Base-by-base conservation (phyloP, 2,797 vertebrate species). In the Danio kyathit region DNA sequence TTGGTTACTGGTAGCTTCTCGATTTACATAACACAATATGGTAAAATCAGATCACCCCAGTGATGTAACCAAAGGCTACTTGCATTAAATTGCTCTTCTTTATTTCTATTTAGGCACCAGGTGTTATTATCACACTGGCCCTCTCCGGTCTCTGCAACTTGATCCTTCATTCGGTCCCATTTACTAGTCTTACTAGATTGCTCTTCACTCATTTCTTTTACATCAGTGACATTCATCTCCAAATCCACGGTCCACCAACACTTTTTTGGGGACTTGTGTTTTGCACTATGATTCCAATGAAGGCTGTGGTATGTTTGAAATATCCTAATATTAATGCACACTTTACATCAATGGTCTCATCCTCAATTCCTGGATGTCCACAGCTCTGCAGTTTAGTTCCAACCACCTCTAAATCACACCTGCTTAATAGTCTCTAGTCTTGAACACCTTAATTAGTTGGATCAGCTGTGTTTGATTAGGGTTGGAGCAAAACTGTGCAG, bases 1-100 rank as follows among this genome's bases (percentile, higher is more conserved):
- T 29, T 84, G 87, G 46, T 88, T 89, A 17, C 76, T 29, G 94
- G 96, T 96, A 74, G 44, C 43, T 21, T 48, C 93, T 91, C 89
- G 16, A 78, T 19, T 73, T 8, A 73, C 78, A 76, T 63, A 60
- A 16, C 66, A 52, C 73, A 75, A 67, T 43, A 69, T 44, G 56
- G 61, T 78, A 11, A 75, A 69, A 52, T 74, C 52, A 54, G 17
- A 17, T 59, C 43, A 43, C 38, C 21, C 41, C 14, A 51, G 40
- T 78, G 69, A 29, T 56, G 16, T 67, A 69, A 67, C 44, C 6
- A 3, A 61, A 63, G 19, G 56, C 54, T 21, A 54, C 56, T 60
- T 82, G 41, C 41, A 76, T 70, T 70, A n/a, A 76, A 60, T 81
- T 14, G 16, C 13, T 40, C 59, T 41, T 67, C 19, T 46, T 79